Evolutionary conservation across 1,140 invertebrate genomes (phyloP).

Genomic region (Druon quercuslanigerum): DNA sequence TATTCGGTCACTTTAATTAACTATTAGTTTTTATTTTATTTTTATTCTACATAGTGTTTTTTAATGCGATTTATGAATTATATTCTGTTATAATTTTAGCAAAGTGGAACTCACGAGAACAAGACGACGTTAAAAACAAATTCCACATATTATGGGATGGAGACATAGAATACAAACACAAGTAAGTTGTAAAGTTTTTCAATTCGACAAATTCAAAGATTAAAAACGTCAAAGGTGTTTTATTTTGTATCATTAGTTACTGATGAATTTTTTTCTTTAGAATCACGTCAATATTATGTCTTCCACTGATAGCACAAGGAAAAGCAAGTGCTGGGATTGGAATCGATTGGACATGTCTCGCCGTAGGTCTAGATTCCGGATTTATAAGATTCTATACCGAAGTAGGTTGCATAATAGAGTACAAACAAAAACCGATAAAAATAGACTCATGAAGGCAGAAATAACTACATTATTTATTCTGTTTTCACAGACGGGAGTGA

Average conservation of each 20-base stretch:
- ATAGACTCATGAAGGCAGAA: not conserved
- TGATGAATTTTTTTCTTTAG: conserved; percentile 62
- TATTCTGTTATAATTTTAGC: conserved; percentile 59
- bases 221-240: conserved; percentile 33
- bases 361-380: conserved; percentile 90
- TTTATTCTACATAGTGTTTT: not conserved
- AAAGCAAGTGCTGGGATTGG: conserved; percentile 80
- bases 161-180: conserved; percentile 65
- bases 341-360: conserved; percentile 96
- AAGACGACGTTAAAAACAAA: conserved; percentile 73
- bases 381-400: conserved; percentile 92
- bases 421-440: not conserved
- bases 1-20: too few species aligned
- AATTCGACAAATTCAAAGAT: conserved; percentile 45
- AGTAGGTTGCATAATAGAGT: conserved; percentile 67
- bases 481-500: conserved; percentile 81
- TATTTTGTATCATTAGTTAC: conserved; percentile 35
- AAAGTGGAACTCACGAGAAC: conserved; percentile 76
- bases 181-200: conserved; percentile 59
- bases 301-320: conserved; percentile 83
- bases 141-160: conserved; percentile 73
- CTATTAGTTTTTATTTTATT: too few species aligned
- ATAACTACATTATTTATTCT: not conserved
- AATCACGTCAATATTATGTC: conserved; percentile 77
- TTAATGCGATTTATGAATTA: not conserved